A percentile compares a stretch with the other conserved stretches of the same genome.
Evolutionary conservation across 2,797 vertebrate genomes (phyloP).

Genomic region (Microctenopoma lineatum): DNA sequence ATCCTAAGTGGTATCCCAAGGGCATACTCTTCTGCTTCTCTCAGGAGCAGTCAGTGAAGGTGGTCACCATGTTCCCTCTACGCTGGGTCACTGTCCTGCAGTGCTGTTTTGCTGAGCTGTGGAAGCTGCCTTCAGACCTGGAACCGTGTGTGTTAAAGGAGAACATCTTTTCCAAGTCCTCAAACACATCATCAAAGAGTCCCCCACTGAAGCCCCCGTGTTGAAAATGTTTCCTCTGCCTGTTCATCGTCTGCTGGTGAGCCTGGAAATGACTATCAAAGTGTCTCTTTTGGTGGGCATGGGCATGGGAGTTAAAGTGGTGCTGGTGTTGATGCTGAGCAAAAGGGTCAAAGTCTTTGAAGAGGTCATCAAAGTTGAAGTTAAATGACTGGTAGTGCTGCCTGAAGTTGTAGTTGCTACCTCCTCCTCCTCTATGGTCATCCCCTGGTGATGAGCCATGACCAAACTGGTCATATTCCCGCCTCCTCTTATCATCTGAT

Average conservation of each 20-base stretch:
- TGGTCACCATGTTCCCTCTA: slow-evolving; percentile 97
- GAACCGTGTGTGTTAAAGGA: slow-evolving; percentile 87
- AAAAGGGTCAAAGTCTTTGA: slow-evolving; percentile 92
- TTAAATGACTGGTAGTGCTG: slow-evolving; percentile 88
- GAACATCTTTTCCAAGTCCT: slow-evolving; percentile 99
- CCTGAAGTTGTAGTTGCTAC: slow-evolving; percentile 82
- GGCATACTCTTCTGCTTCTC: not conserved
- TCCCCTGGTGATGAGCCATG: slow-evolving; percentile 80
- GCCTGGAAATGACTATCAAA: slow-evolving; percentile 93
- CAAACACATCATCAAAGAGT: slow-evolving; percentile 93
- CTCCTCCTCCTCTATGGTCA: slow-evolving; percentile 53
- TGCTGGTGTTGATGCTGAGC: slow-evolving; percentile 87
- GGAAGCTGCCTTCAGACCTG: slow-evolving; percentile 87
- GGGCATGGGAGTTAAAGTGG: slow-evolving; percentile 84
- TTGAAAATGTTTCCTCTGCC: slow-evolving; percentile 72
- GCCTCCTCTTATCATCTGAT: slow-evolving; percentile 90
- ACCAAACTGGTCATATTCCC: slow-evolving; percentile 91
- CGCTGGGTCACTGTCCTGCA: slow-evolving; percentile 97
- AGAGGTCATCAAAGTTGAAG: slow-evolving; percentile 94
- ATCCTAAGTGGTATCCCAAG: slow-evolving; percentile 15
- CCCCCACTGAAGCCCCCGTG: slow-evolving; percentile 70
- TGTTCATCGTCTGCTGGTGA: slow-evolving; percentile 66
- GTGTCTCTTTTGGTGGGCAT: slow-evolving; percentile 79
- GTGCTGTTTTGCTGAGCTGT: slow-evolving; percentile 90
- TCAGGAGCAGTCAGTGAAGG: slow-evolving; percentile 89